Evolutionary conservation across 30 jellyfish, hydroid and myxozoan genomes (phyloP).

Genomic region (Aurelia sp.): DNA sequence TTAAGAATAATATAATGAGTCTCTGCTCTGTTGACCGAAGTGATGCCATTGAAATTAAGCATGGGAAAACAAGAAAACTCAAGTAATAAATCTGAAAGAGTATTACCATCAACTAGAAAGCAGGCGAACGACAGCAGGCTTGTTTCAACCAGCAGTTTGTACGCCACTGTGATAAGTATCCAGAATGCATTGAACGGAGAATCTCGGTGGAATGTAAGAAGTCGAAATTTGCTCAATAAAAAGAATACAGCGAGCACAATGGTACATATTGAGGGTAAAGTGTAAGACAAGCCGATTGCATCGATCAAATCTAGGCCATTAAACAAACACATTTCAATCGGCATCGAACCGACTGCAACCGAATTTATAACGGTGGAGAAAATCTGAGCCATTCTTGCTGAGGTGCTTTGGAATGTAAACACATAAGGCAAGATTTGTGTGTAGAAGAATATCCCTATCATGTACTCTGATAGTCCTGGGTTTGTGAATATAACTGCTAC

Average conservation of each 20-base stretch:
- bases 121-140: conserved; percentile 66
- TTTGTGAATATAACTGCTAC: conserved; percentile 58
- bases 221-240: conserved; percentile 37
- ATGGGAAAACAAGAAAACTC: too few relatives aligned
- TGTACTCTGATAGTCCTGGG: conserved; percentile 70
- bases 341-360: conserved; percentile 73
- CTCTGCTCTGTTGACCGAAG: too few relatives aligned
- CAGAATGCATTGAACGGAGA: conserved; percentile 88
- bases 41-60: too few relatives aligned
- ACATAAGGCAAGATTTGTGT: conserved; percentile 75
- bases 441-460: conserved; percentile 68
- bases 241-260: conserved; percentile 39
- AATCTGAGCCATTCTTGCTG: conserved; percentile 27
- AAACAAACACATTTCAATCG: conserved; percentile 62
- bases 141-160: conserved; percentile 65
- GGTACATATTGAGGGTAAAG: conserved; percentile 40
- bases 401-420: conserved; percentile 13
- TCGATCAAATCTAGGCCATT: conserved; percentile 48
- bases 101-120: conserved; percentile 61
- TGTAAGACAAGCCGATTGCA: conserved; percentile 54
- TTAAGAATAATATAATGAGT: too few relatives aligned
- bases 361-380: conserved; percentile 46
- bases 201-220: conserved; percentile 54
- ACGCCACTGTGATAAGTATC: conserved; percentile 56
- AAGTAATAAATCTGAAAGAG: too few relatives aligned